Base-by-base conservation (phyloP, 2,888 invertebrate species). In the Drosophila colorata region DNA sequence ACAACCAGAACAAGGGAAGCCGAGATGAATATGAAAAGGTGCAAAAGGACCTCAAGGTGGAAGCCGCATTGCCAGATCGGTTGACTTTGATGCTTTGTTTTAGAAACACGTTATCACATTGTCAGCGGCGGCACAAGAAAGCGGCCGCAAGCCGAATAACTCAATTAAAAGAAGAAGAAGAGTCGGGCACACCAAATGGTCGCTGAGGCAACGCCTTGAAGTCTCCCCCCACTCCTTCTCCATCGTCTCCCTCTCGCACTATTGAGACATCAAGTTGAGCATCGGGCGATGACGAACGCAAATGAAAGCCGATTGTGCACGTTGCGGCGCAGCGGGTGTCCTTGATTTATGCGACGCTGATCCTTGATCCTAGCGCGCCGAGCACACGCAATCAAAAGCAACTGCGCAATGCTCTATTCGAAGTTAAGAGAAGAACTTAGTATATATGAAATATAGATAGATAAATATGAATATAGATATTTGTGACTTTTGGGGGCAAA, bases 261-360 rank as follows among this genome's bases (percentile, higher is more conserved):
- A 65, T 65, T 23, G 65, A 63, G 72, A 25, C 67, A 72, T 67
- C 63, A 35, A 73, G 68, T 43, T 47, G 41, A 49, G 48, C 52
- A 55, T 47, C 55, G 28, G 49, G 38, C 56, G 61, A 75, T 75
- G 76, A 76, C 76, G 72, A 69, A 70, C 48, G 56, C 68, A 60
- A 66, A 65, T 77, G 72, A 80, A 81, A 71, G 74, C 67, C 75
- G 78, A 77, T 74, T 77, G 76, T 88, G 81, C 80, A 84, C 79
- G 78, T 74, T 74, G 77, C 69, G 48, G 18, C 87, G 44, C 89
- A 84, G 90, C 89, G 82, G 90, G 89, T 68, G 78, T 80, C 69
- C 88, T 81, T 80, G 84, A 88, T 87, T 80, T 84, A 86, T 86
- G 74, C 69, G 69, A 66, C 77, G 80, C 61, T 51, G 61, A 73